Conservation (phyloP, 2,888 invertebrate species). For the Resseliella maxima region DNA sequence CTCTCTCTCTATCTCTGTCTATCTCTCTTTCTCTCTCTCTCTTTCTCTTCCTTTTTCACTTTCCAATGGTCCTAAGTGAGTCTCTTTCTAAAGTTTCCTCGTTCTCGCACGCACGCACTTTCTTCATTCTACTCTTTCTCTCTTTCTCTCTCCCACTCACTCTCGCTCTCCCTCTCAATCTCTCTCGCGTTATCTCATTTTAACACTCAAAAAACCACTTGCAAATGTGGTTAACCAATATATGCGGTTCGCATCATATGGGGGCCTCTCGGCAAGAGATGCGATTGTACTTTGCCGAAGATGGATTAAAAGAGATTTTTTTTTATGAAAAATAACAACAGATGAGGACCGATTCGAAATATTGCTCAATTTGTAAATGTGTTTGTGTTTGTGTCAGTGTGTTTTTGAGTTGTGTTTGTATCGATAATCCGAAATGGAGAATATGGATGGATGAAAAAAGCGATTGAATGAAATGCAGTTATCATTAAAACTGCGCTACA, state of each 20-base stretch:
- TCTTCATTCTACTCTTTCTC: no score
- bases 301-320: constrained; percentile 14
- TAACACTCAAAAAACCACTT: background rate
- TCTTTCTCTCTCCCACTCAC: background rate
- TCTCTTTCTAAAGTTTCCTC: no score
- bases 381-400: no score
- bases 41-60: no score
- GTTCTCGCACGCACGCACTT: no score
- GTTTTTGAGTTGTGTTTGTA: background rate
- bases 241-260: constrained; percentile 4
- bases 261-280: background rate
- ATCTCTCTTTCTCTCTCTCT: no score
- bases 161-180: no score
- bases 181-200: no score
- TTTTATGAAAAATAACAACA: constrained; percentile 45
- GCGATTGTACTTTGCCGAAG: background rate
- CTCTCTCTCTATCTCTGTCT: no score
- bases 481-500: background rate
- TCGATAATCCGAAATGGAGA: background rate
- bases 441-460: background rate
- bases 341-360: background rate
- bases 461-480: background rate
- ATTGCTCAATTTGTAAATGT: background rate
- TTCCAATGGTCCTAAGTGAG: no score
- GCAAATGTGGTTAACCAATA: constrained; percentile 22